Base-by-base conservation (phyloP, 1,140 invertebrate genomes). In the Drosophila neocordata region DNA sequence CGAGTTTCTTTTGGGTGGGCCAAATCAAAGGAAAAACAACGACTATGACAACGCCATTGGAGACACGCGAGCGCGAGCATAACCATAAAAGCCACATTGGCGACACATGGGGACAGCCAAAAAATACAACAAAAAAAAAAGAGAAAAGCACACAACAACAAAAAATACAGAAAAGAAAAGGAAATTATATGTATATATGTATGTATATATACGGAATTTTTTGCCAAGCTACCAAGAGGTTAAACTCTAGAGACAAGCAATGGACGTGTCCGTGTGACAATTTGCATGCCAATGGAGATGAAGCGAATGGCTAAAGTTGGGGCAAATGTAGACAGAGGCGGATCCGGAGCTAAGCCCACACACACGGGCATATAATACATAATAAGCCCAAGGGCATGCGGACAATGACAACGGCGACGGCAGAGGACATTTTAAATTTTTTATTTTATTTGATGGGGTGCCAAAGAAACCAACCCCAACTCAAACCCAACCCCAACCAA, bases 21-120 rank as follows among this genome's bases (percentile, higher is more conserved):
- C 75, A 85, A 85, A 85, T 85, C 82, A 85, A 81, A 82, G 82
- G 68, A 48, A 48, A 48, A 48, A 48, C 83, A 68, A 51, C 77
- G 35, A 66, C 62, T 61, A 73, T 65, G 72, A 66, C 64, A 72
- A 65, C 62, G 52, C 71, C 63, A 55, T 53, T 61, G 66, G 22
- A 41, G 44, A 57, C 69, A 73, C 60, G 62, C 74, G 69, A 74
- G 67, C 78, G 78, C 70, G 83, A 80, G 78, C 66, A 85, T 85
- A 85, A 85, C 82, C 82, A 85, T 87, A 85, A 85, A 85, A 87
- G 83, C 82, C 82, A 87, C 78, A 85, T 78, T 87, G 82, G 78
- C 74, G 70, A 87, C 82, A 85, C 82, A 85, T 85, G 82, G 81
- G 82, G 78, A 73, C 73, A 66, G 77, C 77, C 73, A 80, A 73